Evolutionary conservation across 2,113 vertebrate species (phyloP).

Genomic region (Nothobranchius kuhntae): DNA sequence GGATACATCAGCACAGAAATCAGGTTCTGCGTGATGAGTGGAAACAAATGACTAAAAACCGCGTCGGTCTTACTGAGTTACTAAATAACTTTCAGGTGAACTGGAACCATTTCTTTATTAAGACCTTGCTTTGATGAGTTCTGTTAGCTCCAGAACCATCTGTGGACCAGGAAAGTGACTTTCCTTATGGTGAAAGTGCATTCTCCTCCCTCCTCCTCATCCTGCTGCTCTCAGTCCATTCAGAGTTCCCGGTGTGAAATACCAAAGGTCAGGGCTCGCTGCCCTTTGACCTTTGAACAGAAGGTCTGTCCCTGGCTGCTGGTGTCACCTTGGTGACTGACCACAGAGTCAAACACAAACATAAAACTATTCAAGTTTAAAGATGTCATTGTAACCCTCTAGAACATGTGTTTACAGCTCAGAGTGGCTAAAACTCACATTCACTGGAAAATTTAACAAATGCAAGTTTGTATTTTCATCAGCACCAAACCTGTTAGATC

Average conservation of each 20-base stretch:
- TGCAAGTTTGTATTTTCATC: too few relatives aligned
- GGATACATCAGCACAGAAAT: too few relatives aligned
- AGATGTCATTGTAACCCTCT: not conserved
- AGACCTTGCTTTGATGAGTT: not conserved
- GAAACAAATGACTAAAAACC: too few relatives aligned
- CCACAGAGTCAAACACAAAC: slow-evolving; percentile 21
- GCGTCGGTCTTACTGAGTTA: too few relatives aligned
- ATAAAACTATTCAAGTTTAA: slow-evolving; percentile 26
- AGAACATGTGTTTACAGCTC: too few relatives aligned
- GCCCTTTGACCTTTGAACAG: slow-evolving; percentile 58
- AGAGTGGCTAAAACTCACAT: too few relatives aligned
- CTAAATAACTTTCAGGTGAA: too few relatives aligned
- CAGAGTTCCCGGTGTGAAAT: slow-evolving; percentile 65
- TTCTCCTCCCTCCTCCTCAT: slow-evolving; percentile 10
- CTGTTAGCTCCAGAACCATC: not conserved
- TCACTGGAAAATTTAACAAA: too few relatives aligned
- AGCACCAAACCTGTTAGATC: too few relatives aligned
- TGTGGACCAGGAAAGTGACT: not conserved
- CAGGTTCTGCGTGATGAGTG: too few relatives aligned
- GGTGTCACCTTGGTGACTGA: slow-evolving; percentile 58
- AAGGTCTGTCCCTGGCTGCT: slow-evolving; percentile 53
- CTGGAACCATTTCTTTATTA: too few relatives aligned
- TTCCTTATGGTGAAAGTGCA: slow-evolving; percentile 22
- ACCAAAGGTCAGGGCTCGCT: slow-evolving; percentile 49
- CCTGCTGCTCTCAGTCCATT: slow-evolving; percentile 8